Percentiles rank a stretch among this genome's conserved stretches.
phyloP scores from a whole-genome alignment of 2,113 vertebrate species.

The Oreochromis aureus region DNA sequence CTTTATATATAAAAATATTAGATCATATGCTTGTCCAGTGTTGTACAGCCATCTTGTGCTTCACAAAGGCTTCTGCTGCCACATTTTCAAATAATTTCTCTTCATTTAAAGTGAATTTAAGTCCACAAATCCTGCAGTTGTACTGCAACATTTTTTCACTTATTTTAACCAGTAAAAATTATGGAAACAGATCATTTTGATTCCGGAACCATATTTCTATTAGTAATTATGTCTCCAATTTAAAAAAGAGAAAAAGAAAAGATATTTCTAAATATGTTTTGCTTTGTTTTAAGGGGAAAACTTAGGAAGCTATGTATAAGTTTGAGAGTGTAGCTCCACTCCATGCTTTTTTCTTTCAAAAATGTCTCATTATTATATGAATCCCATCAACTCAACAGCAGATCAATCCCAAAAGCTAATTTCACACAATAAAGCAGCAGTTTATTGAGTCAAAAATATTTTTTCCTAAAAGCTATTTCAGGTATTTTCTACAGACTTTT shows the following conservation, averaged over 20 bases:
- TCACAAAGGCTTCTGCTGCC: neutral
- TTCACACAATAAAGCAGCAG: neutral
- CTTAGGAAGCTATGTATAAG: neutral
- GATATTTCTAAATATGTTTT: neutral
- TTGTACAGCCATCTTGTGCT: conserved; percentile 1
- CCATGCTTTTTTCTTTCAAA: neutral
- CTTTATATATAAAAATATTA: neutral
- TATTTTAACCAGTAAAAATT: neutral
- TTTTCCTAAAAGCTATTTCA: neutral
- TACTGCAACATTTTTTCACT: neutral
- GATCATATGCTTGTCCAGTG: neutral
- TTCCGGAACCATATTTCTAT: neutral
- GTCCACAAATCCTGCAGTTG: neutral
- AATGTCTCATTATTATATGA: neutral
- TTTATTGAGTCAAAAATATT: neutral
- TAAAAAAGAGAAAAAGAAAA: neutral
- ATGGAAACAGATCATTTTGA: neutral
- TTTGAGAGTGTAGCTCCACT: neutral
- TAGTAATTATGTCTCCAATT: neutral
- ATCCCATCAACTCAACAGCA: neutral
- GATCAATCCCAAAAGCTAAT: neutral
- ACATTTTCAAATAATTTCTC: neutral
- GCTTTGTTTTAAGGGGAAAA: neutral
- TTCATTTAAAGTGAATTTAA: neutral
- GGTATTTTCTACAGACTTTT: neutral